These are phyloP conservation scores for Abrostola tripartita DNA, from an alignment of 2,888 invertebrate species.

Conservation along the genomic window DNA sequence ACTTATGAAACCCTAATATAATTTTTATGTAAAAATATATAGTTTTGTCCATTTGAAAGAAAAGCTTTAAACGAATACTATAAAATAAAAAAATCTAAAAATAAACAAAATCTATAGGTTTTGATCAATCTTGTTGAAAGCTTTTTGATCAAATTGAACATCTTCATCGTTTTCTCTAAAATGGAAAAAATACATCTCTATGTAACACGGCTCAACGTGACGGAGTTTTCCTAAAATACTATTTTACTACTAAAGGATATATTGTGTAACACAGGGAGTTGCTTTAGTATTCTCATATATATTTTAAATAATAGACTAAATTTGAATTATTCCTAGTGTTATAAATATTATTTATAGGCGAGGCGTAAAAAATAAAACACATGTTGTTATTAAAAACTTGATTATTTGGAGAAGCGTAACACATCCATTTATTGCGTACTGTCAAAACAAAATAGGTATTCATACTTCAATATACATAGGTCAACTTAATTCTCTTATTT, in stretches of 20 bases:
- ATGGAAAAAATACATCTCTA: neutral
- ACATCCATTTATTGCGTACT: constrained; percentile 70
- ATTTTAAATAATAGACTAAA: neutral
- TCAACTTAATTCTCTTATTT: constrained; percentile 49
- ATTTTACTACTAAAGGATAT: neutral
- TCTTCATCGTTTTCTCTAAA: neutral
- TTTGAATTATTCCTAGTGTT: too few species aligned
- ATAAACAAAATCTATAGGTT: too few species aligned
- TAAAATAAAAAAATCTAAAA: neutral
- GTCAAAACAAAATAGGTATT: constrained; percentile 57
- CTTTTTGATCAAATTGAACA: neutral
- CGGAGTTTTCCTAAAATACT: constrained; percentile 23
- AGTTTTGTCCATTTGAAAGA: neutral
- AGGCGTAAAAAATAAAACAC: constrained; percentile 74
- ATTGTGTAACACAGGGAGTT: constrained; percentile 33
- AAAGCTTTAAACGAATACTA: neutral
- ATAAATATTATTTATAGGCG: neutral
- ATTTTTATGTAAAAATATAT: neutral
- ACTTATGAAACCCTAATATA: constrained; percentile 7
- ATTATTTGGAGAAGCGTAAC: constrained; percentile 86
- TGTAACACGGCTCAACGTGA: constrained; percentile 51
- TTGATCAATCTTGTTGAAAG: neutral
- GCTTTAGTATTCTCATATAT: neutral
- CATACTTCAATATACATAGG: constrained; percentile 46
- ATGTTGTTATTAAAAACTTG: constrained; percentile 82